phyloP scores from a whole-genome alignment of 2,888 invertebrate genomes.

The Tridacna crocea region DNA sequence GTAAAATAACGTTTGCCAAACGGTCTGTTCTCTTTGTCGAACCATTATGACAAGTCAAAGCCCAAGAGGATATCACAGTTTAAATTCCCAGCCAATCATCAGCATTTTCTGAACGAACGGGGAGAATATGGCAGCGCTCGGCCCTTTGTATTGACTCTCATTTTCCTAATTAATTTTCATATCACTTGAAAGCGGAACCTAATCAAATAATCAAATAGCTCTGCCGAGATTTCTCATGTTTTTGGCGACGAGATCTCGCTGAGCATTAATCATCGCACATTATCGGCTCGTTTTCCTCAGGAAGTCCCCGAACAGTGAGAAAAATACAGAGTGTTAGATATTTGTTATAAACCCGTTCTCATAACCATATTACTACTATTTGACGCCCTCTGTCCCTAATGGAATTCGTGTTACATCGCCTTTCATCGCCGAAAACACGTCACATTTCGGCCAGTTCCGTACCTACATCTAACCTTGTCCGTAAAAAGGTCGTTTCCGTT shows the following conservation, averaged over 20 bases:
- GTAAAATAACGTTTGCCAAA: constrained; percentile 64
- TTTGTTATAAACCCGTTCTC: constrained; percentile 27
- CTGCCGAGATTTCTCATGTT: constrained; percentile 30
- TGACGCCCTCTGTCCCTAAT: too few relatives aligned
- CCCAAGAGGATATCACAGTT: constrained; percentile 6
- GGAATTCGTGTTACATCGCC: too few relatives aligned
- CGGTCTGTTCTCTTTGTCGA: constrained; percentile 61
- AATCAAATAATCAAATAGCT: constrained; percentile 59
- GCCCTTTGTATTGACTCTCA: constrained; percentile 9
- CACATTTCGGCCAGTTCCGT: too few relatives aligned
- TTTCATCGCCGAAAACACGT: too few relatives aligned
- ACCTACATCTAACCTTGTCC: too few relatives aligned
- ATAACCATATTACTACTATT: too few relatives aligned
- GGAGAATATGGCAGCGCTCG: not conserved
- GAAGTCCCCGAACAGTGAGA: constrained; percentile 32
- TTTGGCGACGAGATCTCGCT: constrained; percentile 33
- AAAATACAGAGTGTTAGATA: constrained; percentile 10
- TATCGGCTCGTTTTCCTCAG: constrained; percentile 31
- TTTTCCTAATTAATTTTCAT: constrained; percentile 29
- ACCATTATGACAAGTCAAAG: constrained; percentile 59
- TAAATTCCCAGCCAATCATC: not conserved
- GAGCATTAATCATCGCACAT: constrained; percentile 42
- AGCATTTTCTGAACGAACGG: not conserved
- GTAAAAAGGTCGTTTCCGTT: too few relatives aligned
- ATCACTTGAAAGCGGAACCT: constrained; percentile 61